A percentile compares a stretch with the other conserved stretches of the same genome.
Conservation (phyloP, 2,888 invertebrate genomes). For the Apodemia mormo region DNA sequence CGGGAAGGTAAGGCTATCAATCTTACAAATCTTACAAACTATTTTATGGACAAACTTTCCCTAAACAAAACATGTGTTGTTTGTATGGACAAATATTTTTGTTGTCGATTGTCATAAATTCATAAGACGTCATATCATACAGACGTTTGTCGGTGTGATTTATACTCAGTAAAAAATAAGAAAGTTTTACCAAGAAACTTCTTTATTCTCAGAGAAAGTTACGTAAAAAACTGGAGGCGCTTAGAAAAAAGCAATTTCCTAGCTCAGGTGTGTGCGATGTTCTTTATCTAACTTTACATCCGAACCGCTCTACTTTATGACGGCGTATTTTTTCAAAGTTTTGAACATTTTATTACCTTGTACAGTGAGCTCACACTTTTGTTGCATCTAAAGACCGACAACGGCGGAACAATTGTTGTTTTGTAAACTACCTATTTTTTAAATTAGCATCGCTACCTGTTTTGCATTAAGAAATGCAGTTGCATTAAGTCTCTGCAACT, state of each 20-base stretch:
- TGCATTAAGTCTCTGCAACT: slow-evolving; percentile 41
- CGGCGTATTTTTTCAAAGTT: slow-evolving; percentile 77
- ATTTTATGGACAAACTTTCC: slow-evolving; percentile 41
- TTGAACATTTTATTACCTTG: slow-evolving; percentile 78
- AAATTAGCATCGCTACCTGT: slow-evolving; percentile 63
- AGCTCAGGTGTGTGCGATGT: slow-evolving; percentile 82
- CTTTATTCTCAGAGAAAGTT: slow-evolving; percentile 79
- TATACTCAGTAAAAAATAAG: slow-evolving; percentile 64
- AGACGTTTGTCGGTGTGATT: slow-evolving; percentile 61
- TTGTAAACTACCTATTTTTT: slow-evolving; percentile 54
- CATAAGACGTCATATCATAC: slow-evolving; percentile 60
- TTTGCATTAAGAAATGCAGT: slow-evolving; percentile 41
- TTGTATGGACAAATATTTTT: slow-evolving; percentile 68
- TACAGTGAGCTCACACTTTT: slow-evolving; percentile 62
- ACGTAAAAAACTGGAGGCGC: slow-evolving; percentile 78
- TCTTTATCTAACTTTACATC: slow-evolving; percentile 82
- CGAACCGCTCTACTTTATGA: slow-evolving; percentile 77
- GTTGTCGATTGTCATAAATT: slow-evolving; percentile 47
- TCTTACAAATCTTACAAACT: background rate
- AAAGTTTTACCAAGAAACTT: slow-evolving; percentile 77
- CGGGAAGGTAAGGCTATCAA: background rate
- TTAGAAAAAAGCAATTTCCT: slow-evolving; percentile 82
- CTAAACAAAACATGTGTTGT: slow-evolving; percentile 49
- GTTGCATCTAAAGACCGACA: slow-evolving; percentile 57
- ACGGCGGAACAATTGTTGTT: slow-evolving; percentile 63